Evolutionary conservation across 2,113 vertebrate species (phyloP).

Genomic region (Nyctibius bracteatus): DNA sequence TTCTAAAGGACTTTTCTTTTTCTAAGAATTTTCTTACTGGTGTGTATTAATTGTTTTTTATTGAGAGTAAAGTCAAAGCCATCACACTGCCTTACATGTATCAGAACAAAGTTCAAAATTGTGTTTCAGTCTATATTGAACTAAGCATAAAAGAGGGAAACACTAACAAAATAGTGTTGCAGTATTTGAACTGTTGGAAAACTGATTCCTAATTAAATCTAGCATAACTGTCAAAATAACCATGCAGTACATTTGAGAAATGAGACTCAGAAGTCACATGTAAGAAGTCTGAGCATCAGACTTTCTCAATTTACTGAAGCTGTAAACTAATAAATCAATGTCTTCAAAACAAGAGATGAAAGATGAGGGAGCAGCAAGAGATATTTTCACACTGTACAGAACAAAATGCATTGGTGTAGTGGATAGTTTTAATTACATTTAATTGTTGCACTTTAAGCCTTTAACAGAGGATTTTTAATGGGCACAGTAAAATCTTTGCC

Average conservation of each 20-base stretch:
- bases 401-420: background rate
- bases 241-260: background rate
- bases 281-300: constrained; percentile 2
- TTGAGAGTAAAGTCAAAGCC: background rate
- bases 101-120: background rate
- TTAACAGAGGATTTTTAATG: constrained; percentile 12
- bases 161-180: background rate
- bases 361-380: background rate
- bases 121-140: background rate
- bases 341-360: constrained; percentile 38
- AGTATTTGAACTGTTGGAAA: background rate
- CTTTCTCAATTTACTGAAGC: background rate
- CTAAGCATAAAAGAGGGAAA: background rate
- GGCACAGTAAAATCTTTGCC: background rate
- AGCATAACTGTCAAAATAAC: constrained; percentile 1
- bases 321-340: constrained; percentile 24
- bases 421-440: constrained; percentile 1
- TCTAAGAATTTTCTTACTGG: background rate
- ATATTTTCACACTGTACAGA: background rate
- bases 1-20: background rate
- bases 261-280: background rate
- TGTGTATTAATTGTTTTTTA: background rate
- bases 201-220: constrained; percentile 28
- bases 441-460: background rate
- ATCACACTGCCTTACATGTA: background rate